Base-by-base conservation (phyloP, 2,888 invertebrate species). In the Muscina levida region DNA sequence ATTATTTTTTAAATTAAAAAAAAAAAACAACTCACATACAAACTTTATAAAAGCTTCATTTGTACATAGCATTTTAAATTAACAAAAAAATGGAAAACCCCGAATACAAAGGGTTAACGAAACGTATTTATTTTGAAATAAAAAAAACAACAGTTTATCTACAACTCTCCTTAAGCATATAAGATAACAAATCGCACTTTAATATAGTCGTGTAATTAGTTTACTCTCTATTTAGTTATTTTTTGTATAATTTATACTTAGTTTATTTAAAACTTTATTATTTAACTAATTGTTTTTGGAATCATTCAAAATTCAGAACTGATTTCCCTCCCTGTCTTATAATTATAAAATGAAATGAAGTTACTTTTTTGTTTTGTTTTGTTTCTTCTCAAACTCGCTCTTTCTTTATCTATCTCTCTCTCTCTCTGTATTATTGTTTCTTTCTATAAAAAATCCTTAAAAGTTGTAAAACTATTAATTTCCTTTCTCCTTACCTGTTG, bases 21-120 rank as follows among this genome's bases (percentile, higher is more conserved):
- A n/a, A n/a, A n/a, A n/a, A n/a, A n/a, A n/a, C n/a, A n/a, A 59
- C 37, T 66, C 62, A 76, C 75, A 31, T 5, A 31, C 31, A 72
- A 72, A 70, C 57, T 79, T 82, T 76, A 39, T 67, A 70, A 82
- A 72, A 51, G 67, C 46, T 76, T 76, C 78, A 79, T 76, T 73
- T 82, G 82, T 82, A 82, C 72, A 82, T 79, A 82, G 79, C 79
- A 82, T 76, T 73, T 76, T 82, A n/a, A n/a, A n/a, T n/a, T n/a
- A 22, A 72, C 37, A 67, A 51, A 19, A 46, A 66, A 8, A 59
- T 67, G 56, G 68, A 80, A 70, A 51, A 71, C n/a, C n/a, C n/a
- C n/a, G n/a, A n/a, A n/a, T n/a, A n/a, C n/a, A n/a, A 67, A 66
- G 66, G 31, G 8, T 22, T 39, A 56, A 51, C 44, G 24, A 59